Base-by-base conservation (phyloP, 2,888 invertebrate genomes). In the Agrotis segetum region DNA sequence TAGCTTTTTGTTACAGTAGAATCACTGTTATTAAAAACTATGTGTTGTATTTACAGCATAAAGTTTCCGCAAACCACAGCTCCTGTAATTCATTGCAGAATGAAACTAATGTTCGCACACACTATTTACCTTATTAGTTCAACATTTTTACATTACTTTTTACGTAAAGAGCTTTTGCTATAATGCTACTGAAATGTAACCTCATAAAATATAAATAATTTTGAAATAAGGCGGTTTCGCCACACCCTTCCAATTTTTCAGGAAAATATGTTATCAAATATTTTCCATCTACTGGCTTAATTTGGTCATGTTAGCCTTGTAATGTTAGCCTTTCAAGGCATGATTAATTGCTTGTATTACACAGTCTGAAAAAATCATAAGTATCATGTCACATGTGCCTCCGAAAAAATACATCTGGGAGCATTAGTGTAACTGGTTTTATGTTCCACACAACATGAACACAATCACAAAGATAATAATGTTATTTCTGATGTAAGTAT, bases 11-110 rank as follows among this genome's bases (percentile, higher is more conserved):
- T 79, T 47, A 66, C 24, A 69, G 59, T 55, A 63, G 19, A 77
- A 67, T 66, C 49, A 61, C 50, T 69, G 46, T 70, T 76, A 67
- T 71, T 75, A 66, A 75, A 74, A 71, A 71, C 21, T 63, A 68
- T 62, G 55, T 58, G n/a, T 46, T 64, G 58, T 79, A 66, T 63
- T 62, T 65, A 68, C 29, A 61, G 21, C 49, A 53, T n/a, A 40
- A 60, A 70, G 68, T 76, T 75, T 63, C 66, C 56, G 63, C 61
- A 68, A 72, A 29, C 59, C 44, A 13, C 47, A 21, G 49, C 24
- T 64, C 19, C 1, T 50, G 2, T 62, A 59, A 66, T 59, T 62
- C 49, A 49, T 56, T 55, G 34, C 46, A 7, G n/a, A 52, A 52
- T 66, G 19, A 49, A 63, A 68, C 65, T 71, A 47, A 77, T 63